Conservation (phyloP, 2,888 invertebrate genomes). For the Hydraecia micacea region DNA sequence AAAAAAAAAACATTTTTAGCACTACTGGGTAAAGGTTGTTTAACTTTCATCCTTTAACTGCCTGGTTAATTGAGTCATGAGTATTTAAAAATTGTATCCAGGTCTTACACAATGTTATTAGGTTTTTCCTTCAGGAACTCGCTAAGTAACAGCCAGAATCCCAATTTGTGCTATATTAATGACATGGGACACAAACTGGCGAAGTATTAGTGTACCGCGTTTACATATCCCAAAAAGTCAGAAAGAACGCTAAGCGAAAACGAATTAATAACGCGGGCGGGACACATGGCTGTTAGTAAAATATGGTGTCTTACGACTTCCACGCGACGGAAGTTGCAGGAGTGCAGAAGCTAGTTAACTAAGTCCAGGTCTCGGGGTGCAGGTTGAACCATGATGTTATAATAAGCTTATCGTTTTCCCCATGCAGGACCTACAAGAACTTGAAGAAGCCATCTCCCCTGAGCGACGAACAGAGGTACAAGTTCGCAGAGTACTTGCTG, state of each 20-base stretch:
- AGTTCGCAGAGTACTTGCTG: slow-evolving; percentile 97
- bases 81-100: background rate
- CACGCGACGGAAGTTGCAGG: too few relatives aligned
- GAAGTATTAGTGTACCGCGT: too few relatives aligned
- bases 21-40: background rate
- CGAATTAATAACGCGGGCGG: background rate
- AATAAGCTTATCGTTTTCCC: background rate
- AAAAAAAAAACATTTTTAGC: too few relatives aligned
- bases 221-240: background rate
- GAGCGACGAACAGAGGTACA: slow-evolving; percentile 94
- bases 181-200: background rate
- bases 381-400: background rate
- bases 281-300: background rate
- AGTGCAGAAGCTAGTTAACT: too few relatives aligned
- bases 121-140: background rate
- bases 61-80: background rate
- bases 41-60: background rate
- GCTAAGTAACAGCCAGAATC: background rate
- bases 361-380: background rate
- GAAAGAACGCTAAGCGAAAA: background rate
- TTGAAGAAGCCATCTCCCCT: slow-evolving; percentile 90
- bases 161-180: background rate
- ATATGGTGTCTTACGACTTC: background rate
- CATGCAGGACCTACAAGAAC: slow-evolving; percentile 77
- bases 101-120: background rate